Conservation (phyloP, 2,113 vertebrate genomes). For the Alexandromys fortis region DNA sequence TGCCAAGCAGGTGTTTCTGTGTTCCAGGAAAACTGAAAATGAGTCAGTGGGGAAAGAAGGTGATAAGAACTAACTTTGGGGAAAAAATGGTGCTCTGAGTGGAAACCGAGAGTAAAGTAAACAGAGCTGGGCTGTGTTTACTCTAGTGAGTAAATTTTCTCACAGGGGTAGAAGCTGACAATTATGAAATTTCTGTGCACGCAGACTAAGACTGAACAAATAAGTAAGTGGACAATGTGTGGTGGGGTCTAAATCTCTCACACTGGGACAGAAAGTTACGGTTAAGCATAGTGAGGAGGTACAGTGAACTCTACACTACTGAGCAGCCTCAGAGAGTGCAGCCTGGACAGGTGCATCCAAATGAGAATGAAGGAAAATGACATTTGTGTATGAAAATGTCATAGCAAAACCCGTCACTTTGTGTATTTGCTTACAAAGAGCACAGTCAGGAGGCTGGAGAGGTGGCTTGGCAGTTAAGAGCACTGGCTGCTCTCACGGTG, state of each 20-base stretch:
- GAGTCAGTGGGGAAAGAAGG: neutral
- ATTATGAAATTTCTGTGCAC: conserved; percentile 7
- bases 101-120: conserved; percentile 7
- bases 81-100: neutral
- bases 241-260: neutral
- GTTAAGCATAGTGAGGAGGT: neutral
- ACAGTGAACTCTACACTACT: neutral
- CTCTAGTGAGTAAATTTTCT: neutral
- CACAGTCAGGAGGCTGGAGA: neutral
- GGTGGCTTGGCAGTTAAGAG: neutral
- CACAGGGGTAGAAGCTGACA: neutral
- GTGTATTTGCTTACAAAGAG: neutral
- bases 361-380: neutral
- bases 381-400: neutral
- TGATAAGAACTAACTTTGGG: neutral
- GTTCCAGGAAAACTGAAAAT: conserved; percentile 4
- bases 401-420: neutral
- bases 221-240: neutral
- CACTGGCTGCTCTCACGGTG: neutral
- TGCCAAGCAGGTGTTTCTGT: neutral
- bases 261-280: neutral
- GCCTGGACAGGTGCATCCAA: neutral
- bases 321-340: neutral
- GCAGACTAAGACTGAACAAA: neutral
- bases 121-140: neutral